A percentile compares a stretch with the other conserved stretches of the same genome.
Conservation (phyloP, 2,113 vertebrate genomes). For the Aphyosemion australe region DNA sequence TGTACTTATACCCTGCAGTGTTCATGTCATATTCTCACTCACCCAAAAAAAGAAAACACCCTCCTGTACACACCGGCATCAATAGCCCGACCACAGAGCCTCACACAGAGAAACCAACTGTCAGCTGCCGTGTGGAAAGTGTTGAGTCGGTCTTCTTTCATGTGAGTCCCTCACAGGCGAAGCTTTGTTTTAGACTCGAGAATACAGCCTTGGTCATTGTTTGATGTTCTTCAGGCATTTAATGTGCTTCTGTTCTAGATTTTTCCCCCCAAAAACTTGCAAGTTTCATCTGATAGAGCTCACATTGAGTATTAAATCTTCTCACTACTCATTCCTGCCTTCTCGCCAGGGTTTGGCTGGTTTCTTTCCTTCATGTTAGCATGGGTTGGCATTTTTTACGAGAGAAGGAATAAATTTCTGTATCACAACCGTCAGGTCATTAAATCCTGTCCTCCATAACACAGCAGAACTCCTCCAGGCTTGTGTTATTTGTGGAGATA, state of each 20-base stretch:
- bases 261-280: neutral
- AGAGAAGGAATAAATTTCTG: no score
- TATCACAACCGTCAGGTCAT: no score
- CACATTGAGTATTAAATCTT: neutral
- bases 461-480: no score
- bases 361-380: no score
- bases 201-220: constrained; percentile 17
- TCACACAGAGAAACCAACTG: constrained; percentile 41
- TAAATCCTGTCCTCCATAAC: no score
- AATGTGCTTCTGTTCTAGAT: constrained; percentile 9
- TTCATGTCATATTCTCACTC: constrained; percentile 22
- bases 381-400: no score
- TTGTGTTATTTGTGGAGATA: no score
- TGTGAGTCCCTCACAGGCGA: constrained; percentile 37
- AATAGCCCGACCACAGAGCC: constrained; percentile 37
- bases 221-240: constrained; percentile 36
- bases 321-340: no score
- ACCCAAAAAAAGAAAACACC: constrained; percentile 1
- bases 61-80: constrained; percentile 19
- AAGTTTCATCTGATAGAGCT: constrained; percentile 27
- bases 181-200: constrained; percentile 43
- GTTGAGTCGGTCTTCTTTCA: constrained; percentile 46
- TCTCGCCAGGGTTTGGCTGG: neutral
- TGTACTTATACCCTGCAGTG: constrained; percentile 4
- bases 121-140: constrained; percentile 46